phyloP scores from a whole-genome alignment of 2,888 invertebrate genomes.

The Deroplatys truncata region DNA sequence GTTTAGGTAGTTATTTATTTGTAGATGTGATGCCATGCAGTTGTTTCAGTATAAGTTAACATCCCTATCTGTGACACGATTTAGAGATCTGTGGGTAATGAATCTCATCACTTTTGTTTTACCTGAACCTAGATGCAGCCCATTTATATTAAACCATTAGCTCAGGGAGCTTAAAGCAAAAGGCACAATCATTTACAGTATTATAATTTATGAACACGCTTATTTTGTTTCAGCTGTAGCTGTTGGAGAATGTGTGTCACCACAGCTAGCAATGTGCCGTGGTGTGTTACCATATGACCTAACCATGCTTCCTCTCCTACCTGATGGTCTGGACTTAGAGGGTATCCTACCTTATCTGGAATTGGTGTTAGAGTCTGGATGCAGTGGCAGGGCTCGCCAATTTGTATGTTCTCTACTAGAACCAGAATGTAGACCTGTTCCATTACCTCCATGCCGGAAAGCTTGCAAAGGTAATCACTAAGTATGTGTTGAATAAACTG shows the following conservation, averaged over 20 bases:
- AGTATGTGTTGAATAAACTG: background rate
- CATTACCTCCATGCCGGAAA: slow-evolving; percentile 60
- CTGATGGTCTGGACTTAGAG: slow-evolving; percentile 44
- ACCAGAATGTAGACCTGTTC: slow-evolving; percentile 60
- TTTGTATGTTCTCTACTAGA: slow-evolving; percentile 62
- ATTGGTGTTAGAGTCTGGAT: slow-evolving; percentile 57
- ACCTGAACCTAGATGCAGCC: too few relatives aligned
- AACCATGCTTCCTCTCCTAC: slow-evolving; percentile 48
- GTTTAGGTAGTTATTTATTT: too few relatives aligned
- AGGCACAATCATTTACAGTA: too few relatives aligned
- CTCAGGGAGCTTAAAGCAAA: too few relatives aligned
- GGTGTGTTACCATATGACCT: slow-evolving; percentile 64
- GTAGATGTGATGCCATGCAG: too few relatives aligned
- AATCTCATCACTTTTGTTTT: too few relatives aligned
- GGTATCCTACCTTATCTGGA: slow-evolving; percentile 54
- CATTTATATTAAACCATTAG: too few relatives aligned
- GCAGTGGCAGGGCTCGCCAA: slow-evolving; percentile 57
- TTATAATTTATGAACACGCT: too few relatives aligned
- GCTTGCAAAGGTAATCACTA: slow-evolving; percentile 57
- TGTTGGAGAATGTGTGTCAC: slow-evolving; percentile 46
- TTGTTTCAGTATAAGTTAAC: too few relatives aligned
- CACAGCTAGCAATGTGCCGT: slow-evolving; percentile 53
- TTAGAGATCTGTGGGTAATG: too few relatives aligned
- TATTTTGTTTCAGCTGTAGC: background rate
- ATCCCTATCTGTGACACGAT: too few relatives aligned